Evolutionary conservation across 2,888 invertebrate genomes (phyloP).

Genomic region (Rhorus exstirpatorius): DNA sequence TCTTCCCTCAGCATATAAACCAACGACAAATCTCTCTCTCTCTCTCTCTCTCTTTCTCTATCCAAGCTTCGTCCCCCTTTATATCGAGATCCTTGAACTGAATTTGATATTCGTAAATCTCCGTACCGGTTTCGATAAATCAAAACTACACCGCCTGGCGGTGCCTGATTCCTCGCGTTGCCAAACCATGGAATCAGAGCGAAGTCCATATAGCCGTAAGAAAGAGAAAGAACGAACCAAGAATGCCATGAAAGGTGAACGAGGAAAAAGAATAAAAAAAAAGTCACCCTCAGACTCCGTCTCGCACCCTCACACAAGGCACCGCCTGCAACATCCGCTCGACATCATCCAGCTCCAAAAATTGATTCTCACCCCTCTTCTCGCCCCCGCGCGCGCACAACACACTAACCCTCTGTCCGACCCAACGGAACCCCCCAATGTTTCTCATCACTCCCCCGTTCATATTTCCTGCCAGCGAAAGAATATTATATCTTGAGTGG

Average conservation of each 20-base stretch:
- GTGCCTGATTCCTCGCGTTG: constrained; percentile 54
- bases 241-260: constrained; percentile 18
- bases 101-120: constrained; percentile 86
- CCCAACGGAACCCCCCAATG: constrained; percentile 46
- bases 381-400: constrained; percentile 22
- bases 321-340: constrained; percentile 82
- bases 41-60: neutral
- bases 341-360: constrained; percentile 83
- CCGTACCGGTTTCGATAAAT: constrained; percentile 84
- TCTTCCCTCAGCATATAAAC: constrained; percentile 12
- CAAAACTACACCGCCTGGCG: constrained; percentile 82
- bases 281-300: constrained; percentile 65
- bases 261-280: constrained; percentile 55
- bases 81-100: constrained; percentile 76
- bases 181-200: constrained; percentile 55
- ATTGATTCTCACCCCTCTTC: constrained; percentile 79
- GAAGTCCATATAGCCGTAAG: constrained; percentile 25
- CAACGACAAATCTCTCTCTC: constrained; percentile 35
- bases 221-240: constrained; percentile 62
- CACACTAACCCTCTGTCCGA: constrained; percentile 15
- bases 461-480: constrained; percentile 45
- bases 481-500: constrained; percentile 58
- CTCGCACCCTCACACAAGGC: constrained; percentile 51
- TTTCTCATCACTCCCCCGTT: constrained; percentile 57
- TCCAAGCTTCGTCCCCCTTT: neutral